Evolutionary conservation across 1,140 invertebrate genomes (phyloP), one percentile per base, ranked within the genome.

Genomic region (Cherax destructor): DNA sequence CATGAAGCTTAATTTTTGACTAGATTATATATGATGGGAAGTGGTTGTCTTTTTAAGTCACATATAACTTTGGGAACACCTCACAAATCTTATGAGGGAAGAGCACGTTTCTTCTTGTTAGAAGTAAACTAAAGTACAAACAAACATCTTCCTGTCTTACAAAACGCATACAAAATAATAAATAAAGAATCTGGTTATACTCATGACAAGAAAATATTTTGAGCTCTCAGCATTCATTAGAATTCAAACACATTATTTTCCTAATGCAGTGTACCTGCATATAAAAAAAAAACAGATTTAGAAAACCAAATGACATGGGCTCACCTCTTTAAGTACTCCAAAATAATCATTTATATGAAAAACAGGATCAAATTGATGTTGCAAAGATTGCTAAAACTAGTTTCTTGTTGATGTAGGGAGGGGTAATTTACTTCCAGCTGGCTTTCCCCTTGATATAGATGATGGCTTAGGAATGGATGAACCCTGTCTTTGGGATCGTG

Each of bases 391-490:
- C 50, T 47, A 47, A 41, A n/a, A 24, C 61, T 77, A 86, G 74
- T 77, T 86, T 76, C 65, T 91, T 56, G 72, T 61, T 30, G 89
- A 79, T 59, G 83, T 91, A 47, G 89, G 89, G 21, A 91, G 83
- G 41, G 89, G 89, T 72, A 91, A 76, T 74, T 91, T 91, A 79
- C 89, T 91, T 18, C 52, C 65, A 50, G 83, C 69, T 65, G 81
- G 24, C 52, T 83, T 91, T 24, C 83, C 77, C 56, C 81, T 91
- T n/a, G 83, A 72, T 24, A 49, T 83, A 65, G 80, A 72, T 24
- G 83, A 84, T 18, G 89, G 89, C 76, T 91, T 91, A 13, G 89
- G 89, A 50, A 91, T 91, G 74, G 83, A 76, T 41, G 89, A 91
- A 41, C 81, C 72, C 47, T 84, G 83, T 13, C 83, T 83, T 56